Evolutionary conservation across 2,888 invertebrate species (phyloP), one percentile per base, ranked within the genome.

Genomic region (Cyrtodaria siliqua): DNA sequence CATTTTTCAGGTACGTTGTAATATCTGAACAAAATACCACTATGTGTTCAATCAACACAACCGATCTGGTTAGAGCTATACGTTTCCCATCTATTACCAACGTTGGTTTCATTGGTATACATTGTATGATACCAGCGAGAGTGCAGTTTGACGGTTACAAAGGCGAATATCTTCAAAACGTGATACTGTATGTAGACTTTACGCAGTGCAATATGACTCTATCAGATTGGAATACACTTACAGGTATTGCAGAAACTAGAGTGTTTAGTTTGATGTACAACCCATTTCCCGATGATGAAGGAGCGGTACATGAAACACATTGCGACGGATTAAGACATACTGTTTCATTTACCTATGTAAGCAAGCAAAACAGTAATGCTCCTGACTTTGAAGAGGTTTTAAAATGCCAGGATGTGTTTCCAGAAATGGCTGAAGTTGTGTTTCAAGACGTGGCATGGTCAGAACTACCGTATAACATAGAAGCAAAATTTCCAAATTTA

Each of bases 401-500:
- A 2, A n/a, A 44, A 3, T 62, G 62, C 49, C n/a, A 16, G 50
- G 18, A 47, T 18, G 52, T 38, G 18, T 72, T 59, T 47, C 23
- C 44, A 9, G 33, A 47, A 16, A 59, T 72, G 38, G 66, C 66
- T 6, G 72, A 72, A 56, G 59, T 72, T 26, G 18, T n/a, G 14
- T 33, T 72, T 42, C 1, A 24, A 27, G 64, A 72, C n/a, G 47
- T 72, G 26, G 59, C 66, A 2, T 29, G 59, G 53, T 20, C 52
- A 44, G 38, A 40, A 1, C 9, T 60, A 1, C 66, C 60, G 3
- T 23, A 1, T 6, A 24, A 60, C 50, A 44, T 72, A 3, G 18
- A 24, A 16, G 44, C 23, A 14, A 57, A 60, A 23, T 66, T 72
- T 20, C 72, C 66, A 24, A 72, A 72, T 49, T 40, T 72, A 16